phyloP scores from a whole-genome alignment of 2,113 vertebrate genomes.

The Orthochromis malagaraziensis region DNA sequence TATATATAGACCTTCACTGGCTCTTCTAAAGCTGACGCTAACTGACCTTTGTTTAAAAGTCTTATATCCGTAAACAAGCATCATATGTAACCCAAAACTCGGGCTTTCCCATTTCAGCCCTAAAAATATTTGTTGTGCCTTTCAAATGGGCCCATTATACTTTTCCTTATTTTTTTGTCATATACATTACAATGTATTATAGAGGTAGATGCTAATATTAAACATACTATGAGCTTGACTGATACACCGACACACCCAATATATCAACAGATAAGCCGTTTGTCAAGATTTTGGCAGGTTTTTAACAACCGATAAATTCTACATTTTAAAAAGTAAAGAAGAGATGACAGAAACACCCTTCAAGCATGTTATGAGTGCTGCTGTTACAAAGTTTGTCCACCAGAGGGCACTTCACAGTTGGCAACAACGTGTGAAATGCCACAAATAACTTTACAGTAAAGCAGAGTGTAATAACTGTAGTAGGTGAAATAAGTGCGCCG shows the following conservation, averaged over 20 bases:
- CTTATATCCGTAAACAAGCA: neutral
- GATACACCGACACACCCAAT: neutral
- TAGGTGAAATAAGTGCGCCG: fast-evolving
- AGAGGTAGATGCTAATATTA: neutral
- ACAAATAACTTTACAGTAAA: neutral
- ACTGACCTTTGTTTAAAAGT: neutral
- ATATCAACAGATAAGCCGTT: neutral
- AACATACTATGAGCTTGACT: neutral
- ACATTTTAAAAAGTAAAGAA: neutral
- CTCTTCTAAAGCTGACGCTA: neutral
- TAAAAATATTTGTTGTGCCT: neutral
- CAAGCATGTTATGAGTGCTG: neutral
- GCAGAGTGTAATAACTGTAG: neutral
- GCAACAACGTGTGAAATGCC: neutral
- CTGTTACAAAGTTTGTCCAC: neutral
- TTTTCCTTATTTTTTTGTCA: neutral
- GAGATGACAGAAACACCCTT: neutral
- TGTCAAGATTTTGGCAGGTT: neutral
- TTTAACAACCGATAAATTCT: neutral
- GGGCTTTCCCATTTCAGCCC: neutral
- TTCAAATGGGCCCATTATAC: neutral
- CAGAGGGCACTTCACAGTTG: neutral
- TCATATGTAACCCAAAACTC: neutral
- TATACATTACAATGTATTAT: neutral
- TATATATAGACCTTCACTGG: neutral